A percentile compares a stretch with the other conserved stretches of the same genome.
Evolutionary conservation across 2,797 vertebrate species (phyloP).

Genomic region (Liparis tanakae): DNA sequence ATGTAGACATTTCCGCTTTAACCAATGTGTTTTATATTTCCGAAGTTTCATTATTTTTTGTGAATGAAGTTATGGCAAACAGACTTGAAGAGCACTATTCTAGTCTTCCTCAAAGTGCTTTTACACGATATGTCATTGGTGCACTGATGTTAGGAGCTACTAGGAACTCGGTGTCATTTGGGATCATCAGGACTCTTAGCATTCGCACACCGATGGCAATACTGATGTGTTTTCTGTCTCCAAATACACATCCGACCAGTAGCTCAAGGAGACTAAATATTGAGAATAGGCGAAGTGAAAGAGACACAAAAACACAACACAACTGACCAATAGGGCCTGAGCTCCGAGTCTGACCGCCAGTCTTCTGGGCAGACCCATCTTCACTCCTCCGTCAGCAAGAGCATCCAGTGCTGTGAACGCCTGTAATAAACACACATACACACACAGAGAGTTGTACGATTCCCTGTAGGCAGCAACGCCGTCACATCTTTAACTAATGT

Average conservation of each 20-base stretch:
- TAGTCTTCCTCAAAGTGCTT: too few relatives aligned
- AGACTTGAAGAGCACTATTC: too few relatives aligned
- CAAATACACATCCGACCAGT: slow-evolving; percentile 14
- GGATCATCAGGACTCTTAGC: too few relatives aligned
- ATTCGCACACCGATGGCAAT: too few relatives aligned
- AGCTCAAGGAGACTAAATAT: slow-evolving; percentile 12
- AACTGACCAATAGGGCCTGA: slow-evolving; percentile 94
- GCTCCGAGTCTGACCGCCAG: slow-evolving; percentile 93
- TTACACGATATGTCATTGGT: too few relatives aligned
- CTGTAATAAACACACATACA: slow-evolving; percentile 70
- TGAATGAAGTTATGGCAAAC: slow-evolving; percentile 18
- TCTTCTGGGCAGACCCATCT: slow-evolving; percentile 96
- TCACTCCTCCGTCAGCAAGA: slow-evolving; percentile 95
- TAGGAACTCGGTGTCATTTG: too few relatives aligned
- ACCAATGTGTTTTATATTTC: slow-evolving; percentile 17
- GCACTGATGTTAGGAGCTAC: too few relatives aligned
- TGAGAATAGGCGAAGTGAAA: not conserved
- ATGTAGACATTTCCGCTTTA: not conserved
- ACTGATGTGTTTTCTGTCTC: slow-evolving; percentile 6
- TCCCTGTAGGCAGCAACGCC: not conserved
- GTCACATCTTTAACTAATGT: not conserved
- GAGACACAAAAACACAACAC: slow-evolving; percentile 6
- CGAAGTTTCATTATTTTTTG: slow-evolving; percentile 22
- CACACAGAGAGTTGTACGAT: not conserved
- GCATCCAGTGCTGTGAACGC: slow-evolving; percentile 95